Conservation (phyloP, 2,797 vertebrate genomes). For the Momotus momota region DNA sequence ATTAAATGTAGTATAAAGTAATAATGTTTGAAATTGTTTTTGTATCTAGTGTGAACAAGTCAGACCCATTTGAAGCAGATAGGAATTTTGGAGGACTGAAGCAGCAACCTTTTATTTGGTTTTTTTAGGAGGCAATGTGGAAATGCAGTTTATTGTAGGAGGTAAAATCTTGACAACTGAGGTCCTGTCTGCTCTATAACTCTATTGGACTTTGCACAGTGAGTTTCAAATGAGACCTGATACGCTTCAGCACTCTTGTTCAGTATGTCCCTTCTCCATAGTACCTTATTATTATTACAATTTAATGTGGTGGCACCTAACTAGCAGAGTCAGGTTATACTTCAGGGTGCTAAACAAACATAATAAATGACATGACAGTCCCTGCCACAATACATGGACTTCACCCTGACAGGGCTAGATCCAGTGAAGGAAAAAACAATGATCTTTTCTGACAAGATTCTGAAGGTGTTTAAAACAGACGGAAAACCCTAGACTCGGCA, state of each 20-base stretch:
- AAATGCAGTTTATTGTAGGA: not conserved
- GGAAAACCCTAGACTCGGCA: not conserved
- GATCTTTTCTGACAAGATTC: constrained; percentile 62
- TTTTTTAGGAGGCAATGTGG: not conserved
- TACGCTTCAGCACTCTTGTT: constrained; percentile 4
- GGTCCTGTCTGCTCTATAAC: not conserved
- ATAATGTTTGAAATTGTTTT: not conserved
- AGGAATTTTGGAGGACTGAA: not conserved
- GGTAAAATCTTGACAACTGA: not conserved
- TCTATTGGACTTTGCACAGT: not conserved
- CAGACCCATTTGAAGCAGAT: not conserved
- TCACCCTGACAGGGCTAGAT: constrained; percentile 35
- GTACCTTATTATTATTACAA: constrained; percentile 37
- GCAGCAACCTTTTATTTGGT: not conserved
- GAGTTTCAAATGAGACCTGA: not conserved
- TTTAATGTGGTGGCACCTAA: constrained; percentile 42
- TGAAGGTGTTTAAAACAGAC: constrained; percentile 43
- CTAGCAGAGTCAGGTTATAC: constrained; percentile 36
- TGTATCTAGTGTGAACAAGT: not conserved
- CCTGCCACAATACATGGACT: constrained; percentile 30
- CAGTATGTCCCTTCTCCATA: not conserved
- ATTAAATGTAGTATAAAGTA: constrained; percentile 1
- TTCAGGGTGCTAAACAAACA: constrained; percentile 51
- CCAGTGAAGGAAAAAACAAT: not conserved
- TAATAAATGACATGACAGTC: constrained; percentile 55